A percentile compares a stretch with the other conserved stretches of the same genome.
These are phyloP conservation scores for Trididemnum nubilum DNA, from an alignment of 23 tunicate genomes.

Conservation along the genomic window DNA sequence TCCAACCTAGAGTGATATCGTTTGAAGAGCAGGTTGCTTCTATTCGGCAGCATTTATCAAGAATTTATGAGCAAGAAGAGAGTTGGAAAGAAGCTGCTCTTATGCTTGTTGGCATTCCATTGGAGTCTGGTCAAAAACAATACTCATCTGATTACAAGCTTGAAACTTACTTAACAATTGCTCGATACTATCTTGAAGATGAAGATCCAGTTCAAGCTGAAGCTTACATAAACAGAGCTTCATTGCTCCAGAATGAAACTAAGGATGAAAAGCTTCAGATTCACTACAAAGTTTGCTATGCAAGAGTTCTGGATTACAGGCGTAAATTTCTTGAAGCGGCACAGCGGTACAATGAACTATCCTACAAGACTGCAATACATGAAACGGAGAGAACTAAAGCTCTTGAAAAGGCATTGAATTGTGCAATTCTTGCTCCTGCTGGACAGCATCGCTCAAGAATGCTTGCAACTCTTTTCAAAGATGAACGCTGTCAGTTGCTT, in stretches of 20 bases:
- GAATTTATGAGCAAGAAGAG: slow-evolving; percentile 76
- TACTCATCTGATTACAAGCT: slow-evolving; percentile 71
- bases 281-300: slow-evolving; percentile 90
- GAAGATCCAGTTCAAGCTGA: slow-evolving; percentile 92
- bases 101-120: slow-evolving; percentile 77
- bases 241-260: slow-evolving; percentile 72
- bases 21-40: slow-evolving; percentile 89
- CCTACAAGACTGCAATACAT: slow-evolving; percentile 78
- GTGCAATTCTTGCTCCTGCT: slow-evolving; percentile 95
- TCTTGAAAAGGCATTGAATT: slow-evolving; percentile 86
- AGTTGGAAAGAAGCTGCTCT: slow-evolving; percentile 85
- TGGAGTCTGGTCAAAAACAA: slow-evolving; percentile 86
- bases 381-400: slow-evolving; percentile 86
- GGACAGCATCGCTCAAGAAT: slow-evolving; percentile 88
- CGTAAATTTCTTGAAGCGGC: slow-evolving; percentile 95
- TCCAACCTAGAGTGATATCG: slow-evolving; percentile 82
- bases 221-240: slow-evolving; percentile 80
- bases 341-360: slow-evolving; percentile 90
- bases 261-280: slow-evolving; percentile 63
- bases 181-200: slow-evolving; percentile 82
- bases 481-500: slow-evolving; percentile 88
- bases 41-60: slow-evolving; percentile 72
- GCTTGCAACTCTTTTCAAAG: slow-evolving; percentile 86
- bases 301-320: slow-evolving; percentile 82
- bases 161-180: slow-evolving; percentile 75